Evolutionary conservation across 2,113 vertebrate genomes (phyloP), one percentile per base, ranked within the genome.

Genomic region (Phrynosoma platyrhinos): DNA sequence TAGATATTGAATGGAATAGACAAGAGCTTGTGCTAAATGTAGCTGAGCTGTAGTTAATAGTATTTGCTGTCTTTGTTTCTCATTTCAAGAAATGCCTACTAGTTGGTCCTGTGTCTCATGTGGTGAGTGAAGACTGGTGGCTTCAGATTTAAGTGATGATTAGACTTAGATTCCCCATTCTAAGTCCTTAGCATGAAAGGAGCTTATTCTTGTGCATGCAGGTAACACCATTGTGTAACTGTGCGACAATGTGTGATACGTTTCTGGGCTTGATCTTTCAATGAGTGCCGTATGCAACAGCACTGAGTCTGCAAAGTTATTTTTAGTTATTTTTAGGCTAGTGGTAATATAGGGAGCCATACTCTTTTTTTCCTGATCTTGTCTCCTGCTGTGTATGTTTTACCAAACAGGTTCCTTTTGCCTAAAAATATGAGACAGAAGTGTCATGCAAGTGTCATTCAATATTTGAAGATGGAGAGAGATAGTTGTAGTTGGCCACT

Each of bases 21-120:
- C 8, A 83, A 69, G 40, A 80, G 20, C 53, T 16, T 83, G 83
- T 53, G 42, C 71, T 47, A 1, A 0, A 14, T 0, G 0, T 14
- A 42, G 64, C 74, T 36, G 75, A 53, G 62, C 2, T 20, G n/a
- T 58, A 92, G 80, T 82, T 89, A 85, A 55, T 0, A 23, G 62
- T 78, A 66, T 84, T 81, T 71, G 4, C 58, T 84, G 20, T 88
- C 77, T 90, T 23, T 91, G 74, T 92, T 88, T 92, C 91, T 92
- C 90, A 83, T 91, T 82, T 89, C 74, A 92, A 95, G 90, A 94
- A 85, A 10, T 47, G 87, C 89, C 92, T 90, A 52, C 87, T 93
- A 87, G 42, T 91, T 83, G 88, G 2, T 78, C 71, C 91, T 47
- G 58, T 68, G 53, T 88, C 1, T 91, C 90, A 55, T 47, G 40